Evolutionary conservation across 2,797 vertebrate genomes (phyloP).

Genomic region (Halcyon smyrnensis): DNA sequence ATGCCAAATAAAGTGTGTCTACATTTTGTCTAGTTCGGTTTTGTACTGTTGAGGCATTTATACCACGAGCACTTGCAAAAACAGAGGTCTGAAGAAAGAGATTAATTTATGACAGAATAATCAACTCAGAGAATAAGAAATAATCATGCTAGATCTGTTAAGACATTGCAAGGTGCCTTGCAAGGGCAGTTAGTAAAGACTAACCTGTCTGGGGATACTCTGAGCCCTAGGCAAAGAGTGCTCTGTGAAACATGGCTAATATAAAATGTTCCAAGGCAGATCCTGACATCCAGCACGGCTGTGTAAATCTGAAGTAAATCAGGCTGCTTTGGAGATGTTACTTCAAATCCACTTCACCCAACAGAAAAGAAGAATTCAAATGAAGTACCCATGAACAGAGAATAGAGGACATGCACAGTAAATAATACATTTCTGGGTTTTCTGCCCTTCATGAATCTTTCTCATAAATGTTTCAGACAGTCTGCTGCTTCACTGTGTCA

Average conservation of each 20-base stretch:
- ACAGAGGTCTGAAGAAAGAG: background rate
- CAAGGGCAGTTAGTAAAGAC: background rate
- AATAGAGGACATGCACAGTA: background rate
- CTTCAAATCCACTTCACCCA: background rate
- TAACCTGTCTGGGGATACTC: background rate
- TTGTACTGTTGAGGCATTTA: background rate
- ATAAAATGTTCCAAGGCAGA: background rate
- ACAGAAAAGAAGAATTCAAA: background rate
- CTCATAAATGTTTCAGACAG: conserved; percentile 32
- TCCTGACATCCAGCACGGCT: background rate
- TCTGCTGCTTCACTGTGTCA: background rate
- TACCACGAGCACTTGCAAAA: conserved; percentile 55
- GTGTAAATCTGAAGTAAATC: background rate
- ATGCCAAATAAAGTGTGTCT: conserved; percentile 60
- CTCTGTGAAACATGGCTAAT: background rate
- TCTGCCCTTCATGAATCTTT: conserved; percentile 7
- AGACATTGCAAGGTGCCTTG: background rate
- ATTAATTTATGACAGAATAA: conserved; percentile 1
- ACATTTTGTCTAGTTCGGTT: conserved; percentile 49
- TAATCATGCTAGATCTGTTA: background rate
- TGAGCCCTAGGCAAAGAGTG: background rate
- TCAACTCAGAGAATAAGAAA: background rate
- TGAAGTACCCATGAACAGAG: background rate
- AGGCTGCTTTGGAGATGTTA: background rate
- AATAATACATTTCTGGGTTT: conserved; percentile 31